Evolutionary conservation across 2,888 invertebrate species (phyloP), one percentile per base, ranked within the genome.

Genomic region (Synanthedon vespiformis): DNA sequence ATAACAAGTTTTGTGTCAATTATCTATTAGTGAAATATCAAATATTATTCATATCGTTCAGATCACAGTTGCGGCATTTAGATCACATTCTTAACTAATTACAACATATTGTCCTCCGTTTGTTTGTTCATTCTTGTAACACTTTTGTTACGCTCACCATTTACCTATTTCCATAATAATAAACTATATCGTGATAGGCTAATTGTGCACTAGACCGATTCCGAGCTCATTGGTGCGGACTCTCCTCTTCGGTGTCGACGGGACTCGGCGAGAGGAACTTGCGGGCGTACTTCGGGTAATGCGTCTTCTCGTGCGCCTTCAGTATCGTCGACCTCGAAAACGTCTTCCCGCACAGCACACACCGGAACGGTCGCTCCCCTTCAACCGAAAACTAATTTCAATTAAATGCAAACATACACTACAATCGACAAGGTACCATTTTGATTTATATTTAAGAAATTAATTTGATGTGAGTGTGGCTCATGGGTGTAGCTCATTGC

Each of bases 281-380:
- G 68, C 95, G 91, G 75, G 95, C 94, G 80, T 95, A 95, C 87
- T 95, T 95, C 62, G 95, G 95, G 84, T 94, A 95, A 81, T 96
- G 96, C 58, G 95, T 95, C 87, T 96, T 96, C 84, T 96, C 95
- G 81, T 96, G 96, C 65, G 95, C 95, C 83, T 96, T 96, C 64
- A 96, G 86, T 78, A 96, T 96, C 60, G 95, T 95, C 64, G 95
- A 95, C 67, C 95, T 90, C 59, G 95, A 95, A 83, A 96, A 96
- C 59, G 95, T 95, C 81, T 96, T 96, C 59, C 95, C 95, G 82
- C 96, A 96, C 65, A 95, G 89, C 58, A 93, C 92, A 83, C 95
- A 96, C 67, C 95, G 91, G 89, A 96, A 96, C 50, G 95, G 95
- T 64, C 95, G 89, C 80, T 96, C 95, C 63, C 96, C 91, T 91